Conservation (phyloP, 2,888 invertebrate species). For the Hipparchia semele region DNA sequence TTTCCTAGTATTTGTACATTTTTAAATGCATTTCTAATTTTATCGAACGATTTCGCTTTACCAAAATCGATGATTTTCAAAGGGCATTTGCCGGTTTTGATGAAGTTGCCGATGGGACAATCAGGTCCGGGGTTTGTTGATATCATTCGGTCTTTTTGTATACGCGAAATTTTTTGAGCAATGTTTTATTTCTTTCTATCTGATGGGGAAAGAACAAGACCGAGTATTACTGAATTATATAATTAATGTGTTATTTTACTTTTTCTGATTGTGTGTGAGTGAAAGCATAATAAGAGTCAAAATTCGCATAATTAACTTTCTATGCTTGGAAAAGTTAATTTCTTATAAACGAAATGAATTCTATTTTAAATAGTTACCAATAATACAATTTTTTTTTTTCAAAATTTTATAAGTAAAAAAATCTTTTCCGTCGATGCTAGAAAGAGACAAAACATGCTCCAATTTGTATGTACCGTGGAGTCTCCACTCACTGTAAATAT, state of each 20-base stretch:
- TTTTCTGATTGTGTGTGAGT: no score
- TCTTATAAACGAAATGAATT: no score
- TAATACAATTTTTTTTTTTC: no score
- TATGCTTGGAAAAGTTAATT: no score
- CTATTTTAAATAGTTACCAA: no score
- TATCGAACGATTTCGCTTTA: not conserved
- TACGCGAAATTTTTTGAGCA: not conserved
- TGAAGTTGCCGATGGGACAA: not conserved
- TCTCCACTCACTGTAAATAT: slow-evolving; percentile 47
- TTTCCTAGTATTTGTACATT: slow-evolving; percentile 30
- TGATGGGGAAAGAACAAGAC: not conserved
- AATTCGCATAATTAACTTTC: no score
- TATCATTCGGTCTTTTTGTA: not conserved
- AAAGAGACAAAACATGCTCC: slow-evolving; percentile 20
- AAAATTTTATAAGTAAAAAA: no score
- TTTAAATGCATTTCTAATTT: slow-evolving; percentile 23
- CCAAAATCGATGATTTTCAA: not conserved
- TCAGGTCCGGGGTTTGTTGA: not conserved
- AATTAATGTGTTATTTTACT: no score
- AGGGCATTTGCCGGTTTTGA: not conserved
- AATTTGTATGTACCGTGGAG: not conserved
- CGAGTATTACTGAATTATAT: not conserved
- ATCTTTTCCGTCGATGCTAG: not conserved
- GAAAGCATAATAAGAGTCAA: no score
- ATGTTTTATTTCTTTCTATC: slow-evolving; percentile 9